phyloP scores from a whole-genome alignment of 2,888 invertebrate genomes.

The Lycophotia porphyrea region DNA sequence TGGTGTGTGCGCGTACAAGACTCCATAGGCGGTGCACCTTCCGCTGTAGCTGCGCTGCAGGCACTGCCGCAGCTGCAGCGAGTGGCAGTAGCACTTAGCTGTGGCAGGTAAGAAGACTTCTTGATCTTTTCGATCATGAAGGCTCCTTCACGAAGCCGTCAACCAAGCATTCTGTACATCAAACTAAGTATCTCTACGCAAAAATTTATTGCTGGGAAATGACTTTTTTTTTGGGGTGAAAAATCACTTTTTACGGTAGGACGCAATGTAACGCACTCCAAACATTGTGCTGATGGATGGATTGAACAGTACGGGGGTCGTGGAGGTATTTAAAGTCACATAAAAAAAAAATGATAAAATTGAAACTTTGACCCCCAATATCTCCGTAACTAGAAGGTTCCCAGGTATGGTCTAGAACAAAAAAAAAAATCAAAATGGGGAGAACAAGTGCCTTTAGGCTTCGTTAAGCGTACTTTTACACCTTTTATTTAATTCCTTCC shows the following conservation, averaged over 20 bases:
- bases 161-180: neutral
- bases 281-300: too few species aligned
- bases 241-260: too few species aligned
- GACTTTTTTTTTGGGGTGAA: neutral
- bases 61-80: conserved; percentile 92
- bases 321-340: too few species aligned
- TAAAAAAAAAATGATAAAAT: too few species aligned
- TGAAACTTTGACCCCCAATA: neutral
- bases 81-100: conserved; percentile 95
- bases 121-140: neutral
- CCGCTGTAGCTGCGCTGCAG: conserved; percentile 92
- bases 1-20: conserved; percentile 80
- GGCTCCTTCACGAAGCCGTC: neutral
- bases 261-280: too few species aligned
- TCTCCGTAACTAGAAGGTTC: neutral
- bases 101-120: conserved; percentile 89
- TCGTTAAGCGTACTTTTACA: too few species aligned
- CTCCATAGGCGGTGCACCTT: conserved; percentile 92
- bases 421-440: neutral
- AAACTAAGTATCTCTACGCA: too few species aligned
- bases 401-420: neutral
- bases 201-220: too few species aligned
- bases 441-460: too few species aligned
- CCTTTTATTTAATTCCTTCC: too few species aligned
- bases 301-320: too few species aligned